Evolutionary conservation across 2,888 invertebrate genomes (phyloP).

Genomic region (Atherix ibis): DNA sequence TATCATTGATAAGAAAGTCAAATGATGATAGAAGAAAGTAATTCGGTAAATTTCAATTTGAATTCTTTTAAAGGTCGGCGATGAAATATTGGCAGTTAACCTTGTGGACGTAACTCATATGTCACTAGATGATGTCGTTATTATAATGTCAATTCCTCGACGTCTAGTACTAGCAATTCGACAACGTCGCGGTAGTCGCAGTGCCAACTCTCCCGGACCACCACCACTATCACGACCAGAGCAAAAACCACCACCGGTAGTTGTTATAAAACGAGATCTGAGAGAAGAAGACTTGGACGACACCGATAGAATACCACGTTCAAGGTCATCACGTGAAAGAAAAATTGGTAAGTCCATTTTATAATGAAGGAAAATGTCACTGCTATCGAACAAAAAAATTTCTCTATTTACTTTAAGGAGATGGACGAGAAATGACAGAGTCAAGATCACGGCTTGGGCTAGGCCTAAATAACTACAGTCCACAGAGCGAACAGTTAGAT

Average conservation of each 20-base stretch:
- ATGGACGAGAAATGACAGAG: conserved; percentile 63
- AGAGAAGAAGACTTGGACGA: conserved; percentile 64
- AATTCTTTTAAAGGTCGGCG: conserved; percentile 56
- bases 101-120: conserved; percentile 94
- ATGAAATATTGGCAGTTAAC: conserved; percentile 96
- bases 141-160: conserved; percentile 97
- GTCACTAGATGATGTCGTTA: conserved; percentile 97
- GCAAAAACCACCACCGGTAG: conserved; percentile 79
- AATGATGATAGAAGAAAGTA: no score
- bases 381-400: no score
- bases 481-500: conserved; percentile 52
- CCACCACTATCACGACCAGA: conserved; percentile 48
- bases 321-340: conserved; percentile 34
- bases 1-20: no score
- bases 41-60: no score
- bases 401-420: conserved; percentile 38
- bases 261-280: conserved; percentile 76
- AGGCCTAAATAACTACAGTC: conserved; percentile 48
- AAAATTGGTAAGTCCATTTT: conserved; percentile 30
- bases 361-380: no score
- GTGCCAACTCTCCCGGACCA: conserved; percentile 31
- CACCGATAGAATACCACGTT: conserved; percentile 36
- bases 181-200: conserved; percentile 53
- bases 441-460: conserved; percentile 61
- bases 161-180: conserved; percentile 86